A percentile compares a stretch with the other conserved stretches of the same genome.
Evolutionary conservation across 2,888 invertebrate species (phyloP).

Genomic region (Asteroscopus sphinx): DNA sequence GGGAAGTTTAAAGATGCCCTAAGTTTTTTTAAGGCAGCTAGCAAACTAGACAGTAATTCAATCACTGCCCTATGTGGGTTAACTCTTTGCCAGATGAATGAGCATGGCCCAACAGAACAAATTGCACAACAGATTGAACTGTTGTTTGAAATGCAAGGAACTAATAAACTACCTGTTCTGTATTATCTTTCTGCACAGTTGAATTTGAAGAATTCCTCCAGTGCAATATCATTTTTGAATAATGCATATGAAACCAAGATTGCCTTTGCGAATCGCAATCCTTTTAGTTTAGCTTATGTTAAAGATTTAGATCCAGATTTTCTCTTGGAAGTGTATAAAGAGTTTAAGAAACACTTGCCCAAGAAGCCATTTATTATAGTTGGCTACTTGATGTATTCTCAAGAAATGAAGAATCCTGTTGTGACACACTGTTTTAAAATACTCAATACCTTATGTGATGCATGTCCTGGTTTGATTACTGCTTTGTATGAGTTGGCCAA

Average conservation of each 20-base stretch:
- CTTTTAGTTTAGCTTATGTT: slow-evolving; percentile 94
- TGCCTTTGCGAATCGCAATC: slow-evolving; percentile 80
- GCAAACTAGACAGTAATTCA: slow-evolving; percentile 95
- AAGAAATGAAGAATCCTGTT: slow-evolving; percentile 83
- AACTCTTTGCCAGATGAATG: slow-evolving; percentile 94
- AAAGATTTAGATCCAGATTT: slow-evolving; percentile 95
- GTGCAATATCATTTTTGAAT: slow-evolving; percentile 90
- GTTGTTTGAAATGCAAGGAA: slow-evolving; percentile 94
- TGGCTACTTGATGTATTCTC: slow-evolving; percentile 80
- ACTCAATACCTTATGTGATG: slow-evolving; percentile 92
- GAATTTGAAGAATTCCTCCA: slow-evolving; percentile 85
- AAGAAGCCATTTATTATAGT: slow-evolving; percentile 88
- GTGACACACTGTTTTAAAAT: slow-evolving; percentile 91
- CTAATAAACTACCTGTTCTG: slow-evolving; percentile 92
- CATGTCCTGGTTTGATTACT: slow-evolving; percentile 94
- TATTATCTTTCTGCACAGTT: slow-evolving; percentile 92
- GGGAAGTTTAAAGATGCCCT: slow-evolving; percentile 94
- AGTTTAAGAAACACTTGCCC: slow-evolving; percentile 94
- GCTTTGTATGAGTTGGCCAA: slow-evolving; percentile 93
- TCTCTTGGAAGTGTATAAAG: slow-evolving; percentile 93
- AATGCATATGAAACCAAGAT: slow-evolving; percentile 90
- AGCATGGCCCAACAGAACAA: slow-evolving; percentile 92
- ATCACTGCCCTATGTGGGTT: slow-evolving; percentile 94
- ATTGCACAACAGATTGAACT: slow-evolving; percentile 96
- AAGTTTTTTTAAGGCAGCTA: slow-evolving; percentile 94